These are phyloP conservation scores for Coreoperca whiteheadi DNA, from an alignment of 2,113 vertebrate genomes.

Conservation along the genomic window DNA sequence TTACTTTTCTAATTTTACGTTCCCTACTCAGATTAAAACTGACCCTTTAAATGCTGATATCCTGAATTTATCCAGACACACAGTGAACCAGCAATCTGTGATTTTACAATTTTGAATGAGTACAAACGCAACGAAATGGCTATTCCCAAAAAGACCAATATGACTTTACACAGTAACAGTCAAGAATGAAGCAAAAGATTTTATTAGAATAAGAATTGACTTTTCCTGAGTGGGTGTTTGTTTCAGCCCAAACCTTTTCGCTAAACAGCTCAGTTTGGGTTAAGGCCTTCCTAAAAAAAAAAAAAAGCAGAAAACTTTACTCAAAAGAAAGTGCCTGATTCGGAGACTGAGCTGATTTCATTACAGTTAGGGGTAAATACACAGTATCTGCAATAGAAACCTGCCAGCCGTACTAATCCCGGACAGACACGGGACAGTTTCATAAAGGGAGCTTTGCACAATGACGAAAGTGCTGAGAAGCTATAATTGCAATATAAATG, in stretches of 20 bases:
- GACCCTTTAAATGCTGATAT: too few species aligned
- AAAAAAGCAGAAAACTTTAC: too few species aligned
- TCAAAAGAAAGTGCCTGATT: background rate
- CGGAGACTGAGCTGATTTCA: background rate
- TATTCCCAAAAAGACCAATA: too few species aligned
- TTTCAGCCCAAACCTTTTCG: background rate
- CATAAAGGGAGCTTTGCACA: conserved; percentile 14
- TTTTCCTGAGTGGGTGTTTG: background rate
- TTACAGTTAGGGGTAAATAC: background rate
- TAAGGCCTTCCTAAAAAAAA: background rate
- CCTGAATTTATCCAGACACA: too few species aligned
- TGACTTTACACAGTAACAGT: too few species aligned
- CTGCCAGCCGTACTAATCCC: conserved; percentile 7
- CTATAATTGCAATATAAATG: conserved; percentile 36
- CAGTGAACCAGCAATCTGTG: too few species aligned
- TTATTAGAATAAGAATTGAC: too few species aligned
- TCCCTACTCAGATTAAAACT: too few species aligned
- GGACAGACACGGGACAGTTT: conserved; percentile 13
- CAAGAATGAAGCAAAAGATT: too few species aligned
- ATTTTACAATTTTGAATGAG: too few species aligned
- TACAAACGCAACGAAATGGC: too few species aligned
- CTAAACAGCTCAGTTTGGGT: background rate
- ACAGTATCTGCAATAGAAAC: background rate
- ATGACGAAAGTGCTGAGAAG: background rate
- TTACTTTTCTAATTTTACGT: too few species aligned